phyloP scores from a whole-genome alignment of 2,797 vertebrate genomes.

The Sebastes steindachneri region DNA sequence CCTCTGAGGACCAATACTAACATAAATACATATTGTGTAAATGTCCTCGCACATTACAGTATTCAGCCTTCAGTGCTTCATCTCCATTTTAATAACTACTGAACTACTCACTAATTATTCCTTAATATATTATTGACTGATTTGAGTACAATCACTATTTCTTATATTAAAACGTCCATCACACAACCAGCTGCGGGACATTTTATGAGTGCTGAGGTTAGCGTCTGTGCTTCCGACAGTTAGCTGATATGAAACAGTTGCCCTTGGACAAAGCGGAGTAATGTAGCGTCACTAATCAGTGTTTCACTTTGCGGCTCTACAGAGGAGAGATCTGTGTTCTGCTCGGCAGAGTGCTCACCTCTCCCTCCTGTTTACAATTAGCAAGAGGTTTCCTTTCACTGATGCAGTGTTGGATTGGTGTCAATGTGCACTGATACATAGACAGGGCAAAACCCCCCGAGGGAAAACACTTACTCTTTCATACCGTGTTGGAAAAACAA shows the following conservation, averaged over 20 bases:
- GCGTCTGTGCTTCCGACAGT: constrained; percentile 57
- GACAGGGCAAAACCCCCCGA: constrained; percentile 27
- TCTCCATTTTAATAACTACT: constrained; percentile 44
- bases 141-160: constrained; percentile 48
- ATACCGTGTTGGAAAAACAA: constrained; percentile 24
- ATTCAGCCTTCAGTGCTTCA: constrained; percentile 27
- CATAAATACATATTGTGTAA: constrained; percentile 43
- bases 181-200: constrained; percentile 57
- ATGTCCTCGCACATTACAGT: constrained; percentile 34
- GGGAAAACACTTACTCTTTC: constrained; percentile 43
- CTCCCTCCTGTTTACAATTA: constrained; percentile 75
- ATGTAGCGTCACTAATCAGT: constrained; percentile 82
- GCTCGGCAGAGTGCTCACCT: constrained; percentile 69
- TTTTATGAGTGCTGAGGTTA: constrained; percentile 57
- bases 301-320: constrained; percentile 69
- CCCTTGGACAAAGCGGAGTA: constrained; percentile 80
- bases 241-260: constrained; percentile 78
- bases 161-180: constrained; percentile 62
- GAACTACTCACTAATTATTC: constrained; percentile 57
- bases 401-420: constrained; percentile 54
- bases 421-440: constrained; percentile 47
- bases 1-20: constrained; percentile 28
- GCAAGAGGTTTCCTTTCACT: constrained; percentile 56
- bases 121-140: constrained; percentile 50
- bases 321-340: constrained; percentile 73